These are phyloP conservation scores for Leucopsar rothschildi DNA, from an alignment of 2,113 vertebrate genomes.

Conservation along the genomic window DNA sequence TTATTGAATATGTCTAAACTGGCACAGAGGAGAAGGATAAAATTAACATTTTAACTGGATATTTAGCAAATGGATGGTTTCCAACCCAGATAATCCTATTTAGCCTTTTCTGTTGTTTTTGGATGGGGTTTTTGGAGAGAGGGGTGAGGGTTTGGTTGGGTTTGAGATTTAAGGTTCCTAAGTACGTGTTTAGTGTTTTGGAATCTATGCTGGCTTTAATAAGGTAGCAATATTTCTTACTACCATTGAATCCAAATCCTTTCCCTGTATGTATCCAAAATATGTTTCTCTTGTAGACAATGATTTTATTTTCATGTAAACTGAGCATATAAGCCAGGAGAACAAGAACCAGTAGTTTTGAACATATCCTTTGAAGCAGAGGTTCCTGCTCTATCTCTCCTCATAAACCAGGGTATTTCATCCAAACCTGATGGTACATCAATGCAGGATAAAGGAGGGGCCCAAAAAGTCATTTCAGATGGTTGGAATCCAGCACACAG, in stretches of 20 bases:
- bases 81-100: not conserved
- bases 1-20: not conserved
- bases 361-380: not conserved
- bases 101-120: not conserved
- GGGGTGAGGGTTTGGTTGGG: not conserved
- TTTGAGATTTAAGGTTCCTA: not conserved
- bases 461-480: not conserved
- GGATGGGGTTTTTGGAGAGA: not conserved
- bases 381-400: not conserved
- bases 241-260: not conserved
- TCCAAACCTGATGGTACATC: not conserved
- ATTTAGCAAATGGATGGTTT: not conserved
- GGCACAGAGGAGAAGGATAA: not conserved
- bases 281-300: not conserved
- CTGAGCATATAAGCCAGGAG: not conserved
- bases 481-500: not conserved
- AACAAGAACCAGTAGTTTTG: not conserved
- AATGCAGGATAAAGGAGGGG: not conserved
- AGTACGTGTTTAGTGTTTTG: not conserved
- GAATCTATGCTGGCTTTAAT: not conserved
- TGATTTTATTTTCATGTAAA: not conserved
- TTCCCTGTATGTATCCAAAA: not conserved
- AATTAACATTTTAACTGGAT: not conserved
- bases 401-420: not conserved
- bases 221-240: not conserved